A percentile compares a stretch with the other conserved stretches of the same genome.
phyloP scores from a whole-genome alignment of 2,113 vertebrate genomes.

The Verasper variegatus region DNA sequence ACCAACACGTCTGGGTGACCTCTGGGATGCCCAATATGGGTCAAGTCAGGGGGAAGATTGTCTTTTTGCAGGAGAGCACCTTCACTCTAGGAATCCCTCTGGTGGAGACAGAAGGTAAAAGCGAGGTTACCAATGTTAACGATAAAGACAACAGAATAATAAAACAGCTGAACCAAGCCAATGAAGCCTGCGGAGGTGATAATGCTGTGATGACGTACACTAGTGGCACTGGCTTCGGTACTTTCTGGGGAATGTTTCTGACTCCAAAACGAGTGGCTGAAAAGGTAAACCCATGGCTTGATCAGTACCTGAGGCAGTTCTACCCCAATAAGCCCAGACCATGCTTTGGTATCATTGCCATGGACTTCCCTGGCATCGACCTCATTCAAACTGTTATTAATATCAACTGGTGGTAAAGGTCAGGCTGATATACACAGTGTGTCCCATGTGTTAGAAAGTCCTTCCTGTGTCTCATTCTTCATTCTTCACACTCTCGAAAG shows the following conservation, averaged over 20 bases:
- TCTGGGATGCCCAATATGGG: background rate
- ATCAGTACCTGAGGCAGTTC: background rate
- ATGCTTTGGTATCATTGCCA: background rate
- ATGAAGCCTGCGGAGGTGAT: background rate
- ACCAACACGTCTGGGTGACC: background rate
- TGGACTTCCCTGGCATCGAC: background rate
- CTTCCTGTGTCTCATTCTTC: too few relatives aligned
- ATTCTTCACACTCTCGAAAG: background rate
- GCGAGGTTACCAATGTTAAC: background rate
- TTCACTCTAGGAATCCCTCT: background rate
- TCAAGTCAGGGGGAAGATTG: background rate
- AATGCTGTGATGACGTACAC: background rate
- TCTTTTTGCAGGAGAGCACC: background rate
- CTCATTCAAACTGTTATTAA: background rate
- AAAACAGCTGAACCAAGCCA: background rate
- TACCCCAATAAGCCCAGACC: background rate
- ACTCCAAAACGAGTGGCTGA: background rate
- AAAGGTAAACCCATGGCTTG: background rate
- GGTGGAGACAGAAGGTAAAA: background rate
- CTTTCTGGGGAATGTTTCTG: background rate
- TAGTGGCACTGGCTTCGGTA: background rate
- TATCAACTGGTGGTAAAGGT: background rate
- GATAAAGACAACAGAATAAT: background rate
- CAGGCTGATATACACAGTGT: background rate
- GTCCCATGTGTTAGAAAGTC: too few relatives aligned